Evolutionary conservation across 2,797 vertebrate genomes (phyloP), one percentile per base, ranked within the genome.

Genomic region (Brachyrhaphis roseni): DNA sequence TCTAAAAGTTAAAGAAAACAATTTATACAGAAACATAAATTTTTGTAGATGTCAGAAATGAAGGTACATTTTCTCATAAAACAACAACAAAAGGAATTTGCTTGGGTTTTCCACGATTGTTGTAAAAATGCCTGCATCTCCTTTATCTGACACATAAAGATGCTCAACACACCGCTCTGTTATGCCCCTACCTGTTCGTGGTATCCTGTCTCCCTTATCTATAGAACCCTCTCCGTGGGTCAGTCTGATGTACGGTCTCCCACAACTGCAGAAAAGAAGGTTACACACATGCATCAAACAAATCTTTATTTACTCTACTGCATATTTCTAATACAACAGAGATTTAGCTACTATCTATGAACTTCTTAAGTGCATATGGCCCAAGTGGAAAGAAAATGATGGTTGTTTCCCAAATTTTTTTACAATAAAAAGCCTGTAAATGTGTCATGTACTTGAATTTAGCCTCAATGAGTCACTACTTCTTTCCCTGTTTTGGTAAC

Each of bases 161-260:
- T 6, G 15, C 12, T 46, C 47, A 12, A 77, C 26, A 68, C 39
- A 47, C 13, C n/a, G 10, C 36, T n/a, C 7, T 23, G 7, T n/a
- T 46, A 8, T 13, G 76, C 41, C 28, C 78, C 84, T 95, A 99
- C 98, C 98, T 94, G 96, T 91, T 84, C 96, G 96, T 90, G 93
- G 95, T 82, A 94, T 92, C 64, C 95, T 93, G 86, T 96, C 94
- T 71, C 91, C 95, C 90, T 96, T 96, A 72, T 97, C 96, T 88
- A 96, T 81, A 11, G 95, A 94, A 41, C 95, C 96, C 23, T 97
- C 97, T 1, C 91, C 94, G 46, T 96, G 93, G 88, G 92, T 96
- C 88, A 92, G 90, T 93, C 93, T 97, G 90, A 95, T 96, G 92
- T 97, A 98, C 0, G 97, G 96, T 88, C 97, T 95, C 90, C 98